Conservation (phyloP, 2,888 invertebrate genomes). For the Metopia argyrocephala region DNA sequence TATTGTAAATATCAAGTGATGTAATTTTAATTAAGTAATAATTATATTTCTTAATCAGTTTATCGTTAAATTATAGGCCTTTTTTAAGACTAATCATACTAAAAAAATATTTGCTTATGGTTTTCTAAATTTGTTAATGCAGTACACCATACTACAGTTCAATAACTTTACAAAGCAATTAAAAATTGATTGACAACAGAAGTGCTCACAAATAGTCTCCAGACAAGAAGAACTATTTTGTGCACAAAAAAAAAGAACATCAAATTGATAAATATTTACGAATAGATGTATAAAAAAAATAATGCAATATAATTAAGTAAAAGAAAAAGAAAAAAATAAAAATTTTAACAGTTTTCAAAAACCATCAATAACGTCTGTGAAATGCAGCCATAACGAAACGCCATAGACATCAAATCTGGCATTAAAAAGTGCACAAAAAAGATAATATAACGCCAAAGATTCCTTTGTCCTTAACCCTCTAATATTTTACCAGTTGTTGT, state of each 20-base stretch:
- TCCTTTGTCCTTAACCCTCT: conserved; percentile 54
- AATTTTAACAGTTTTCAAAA: conserved; percentile 72
- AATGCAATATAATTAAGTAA: conserved; percentile 30
- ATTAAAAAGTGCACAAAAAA: not conserved
- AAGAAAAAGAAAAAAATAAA: conserved; percentile 66
- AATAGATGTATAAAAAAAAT: conserved; percentile 6
- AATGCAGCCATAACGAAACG: conserved; percentile 68
- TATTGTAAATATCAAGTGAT: not conserved
- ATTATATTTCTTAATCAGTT: too few relatives aligned
- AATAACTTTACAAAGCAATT: conserved; percentile 76
- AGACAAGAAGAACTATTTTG: conserved; percentile 19
- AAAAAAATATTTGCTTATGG: too few relatives aligned
- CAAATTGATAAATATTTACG: conserved; percentile 35
- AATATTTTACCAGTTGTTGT: conserved; percentile 11
- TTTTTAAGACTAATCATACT: too few relatives aligned
- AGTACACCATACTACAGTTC: conserved; percentile 72
- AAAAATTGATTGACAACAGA: conserved; percentile 76
- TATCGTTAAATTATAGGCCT: not conserved
- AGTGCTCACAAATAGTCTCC: conserved; percentile 24
- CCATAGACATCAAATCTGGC: conserved; percentile 21
- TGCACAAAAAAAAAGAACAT: conserved; percentile 43
- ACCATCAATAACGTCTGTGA: conserved; percentile 75
- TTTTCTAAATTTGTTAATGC: too few relatives aligned
- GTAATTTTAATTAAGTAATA: not conserved
- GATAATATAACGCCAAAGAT: conserved; percentile 17